Percentiles rank a stretch among this genome's conserved stretches.
These are phyloP conservation scores for Drosophila littoralis DNA, from an alignment of 1,140 invertebrate species.

Conservation along the genomic window DNA sequence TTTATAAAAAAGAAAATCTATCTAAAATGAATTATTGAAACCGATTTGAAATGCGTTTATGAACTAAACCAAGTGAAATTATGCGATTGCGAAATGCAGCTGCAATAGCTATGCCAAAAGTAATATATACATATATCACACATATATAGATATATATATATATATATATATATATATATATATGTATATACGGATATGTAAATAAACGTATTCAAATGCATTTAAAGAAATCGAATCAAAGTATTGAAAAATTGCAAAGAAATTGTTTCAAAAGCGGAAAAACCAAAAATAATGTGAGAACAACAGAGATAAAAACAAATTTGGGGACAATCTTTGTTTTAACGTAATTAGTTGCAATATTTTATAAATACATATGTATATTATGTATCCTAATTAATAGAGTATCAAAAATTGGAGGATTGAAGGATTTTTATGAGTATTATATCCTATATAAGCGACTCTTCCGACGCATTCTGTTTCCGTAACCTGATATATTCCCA, in stretches of 20 bases:
- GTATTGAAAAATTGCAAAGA: not conserved
- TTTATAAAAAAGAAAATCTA: slow-evolving; percentile 15
- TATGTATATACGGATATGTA: not conserved
- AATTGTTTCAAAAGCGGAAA: not conserved
- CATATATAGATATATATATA: not conserved
- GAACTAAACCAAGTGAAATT: slow-evolving; percentile 5
- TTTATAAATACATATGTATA: too few relatives aligned
- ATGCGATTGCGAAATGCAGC: slow-evolving; percentile 10
- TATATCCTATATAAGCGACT: too few relatives aligned
- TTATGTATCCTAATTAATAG: too few relatives aligned
- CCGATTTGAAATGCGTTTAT: slow-evolving; percentile 28
- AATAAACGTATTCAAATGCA: not conserved
- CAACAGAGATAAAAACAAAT: too few relatives aligned
- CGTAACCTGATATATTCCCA: too few relatives aligned
- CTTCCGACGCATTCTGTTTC: too few relatives aligned
- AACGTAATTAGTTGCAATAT: too few relatives aligned
- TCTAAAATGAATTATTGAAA: slow-evolving; percentile 31
- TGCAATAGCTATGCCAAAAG: slow-evolving; percentile 1
- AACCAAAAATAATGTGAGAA: not conserved
- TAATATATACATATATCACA: not conserved
- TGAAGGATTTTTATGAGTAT: too few relatives aligned
- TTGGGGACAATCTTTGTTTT: too few relatives aligned
- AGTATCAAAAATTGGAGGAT: too few relatives aligned
- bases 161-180: slow-evolving; percentile 1
- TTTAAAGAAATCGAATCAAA: not conserved